Evolutionary conservation across 2,888 invertebrate genomes (phyloP).

Genomic region (Apamea epomidion): DNA sequence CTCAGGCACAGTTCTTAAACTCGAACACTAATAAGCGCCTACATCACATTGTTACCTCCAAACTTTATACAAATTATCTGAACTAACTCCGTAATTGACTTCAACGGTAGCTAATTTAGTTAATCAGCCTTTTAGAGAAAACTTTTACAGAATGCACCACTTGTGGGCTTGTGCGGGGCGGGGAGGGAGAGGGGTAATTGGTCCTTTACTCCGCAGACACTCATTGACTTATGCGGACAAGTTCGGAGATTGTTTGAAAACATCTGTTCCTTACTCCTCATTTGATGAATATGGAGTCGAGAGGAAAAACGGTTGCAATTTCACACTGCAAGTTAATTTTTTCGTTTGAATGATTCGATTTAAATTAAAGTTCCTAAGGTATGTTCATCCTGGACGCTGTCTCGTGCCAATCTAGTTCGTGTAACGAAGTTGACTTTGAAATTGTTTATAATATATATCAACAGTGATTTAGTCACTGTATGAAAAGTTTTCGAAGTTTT

Average conservation of each 20-base stretch:
- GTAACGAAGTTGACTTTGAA: background rate
- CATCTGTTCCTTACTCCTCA: conserved; percentile 41
- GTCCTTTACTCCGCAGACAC: conserved; percentile 46
- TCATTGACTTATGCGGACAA: conserved; percentile 54
- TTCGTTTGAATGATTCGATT: conserved; percentile 1
- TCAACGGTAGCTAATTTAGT: conserved; percentile 56
- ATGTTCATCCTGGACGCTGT: background rate
- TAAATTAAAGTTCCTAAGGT: background rate
- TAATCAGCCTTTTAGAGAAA: conserved; percentile 64
- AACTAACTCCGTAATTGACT: conserved; percentile 61
- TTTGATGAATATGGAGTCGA: conserved; percentile 27
- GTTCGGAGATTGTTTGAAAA: conserved; percentile 52
- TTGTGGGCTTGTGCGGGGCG: conserved; percentile 28
- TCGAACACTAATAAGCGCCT: conserved; percentile 46
- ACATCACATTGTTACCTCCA: conserved; percentile 35
- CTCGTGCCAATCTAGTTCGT: background rate
- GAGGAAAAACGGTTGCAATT: conserved; percentile 29
- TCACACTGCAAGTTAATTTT: conserved; percentile 8
- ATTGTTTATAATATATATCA: background rate
- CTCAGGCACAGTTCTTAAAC: conserved; percentile 11
- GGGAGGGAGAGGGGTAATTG: conserved; percentile 35
- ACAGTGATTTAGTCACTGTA: background rate
- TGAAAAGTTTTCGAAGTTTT: background rate
- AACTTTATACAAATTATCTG: conserved; percentile 61
- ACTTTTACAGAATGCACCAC: conserved; percentile 57